phyloP scores from a whole-genome alignment of 2,797 vertebrate genomes.

The Dendrocincla tyrannina region DNA sequence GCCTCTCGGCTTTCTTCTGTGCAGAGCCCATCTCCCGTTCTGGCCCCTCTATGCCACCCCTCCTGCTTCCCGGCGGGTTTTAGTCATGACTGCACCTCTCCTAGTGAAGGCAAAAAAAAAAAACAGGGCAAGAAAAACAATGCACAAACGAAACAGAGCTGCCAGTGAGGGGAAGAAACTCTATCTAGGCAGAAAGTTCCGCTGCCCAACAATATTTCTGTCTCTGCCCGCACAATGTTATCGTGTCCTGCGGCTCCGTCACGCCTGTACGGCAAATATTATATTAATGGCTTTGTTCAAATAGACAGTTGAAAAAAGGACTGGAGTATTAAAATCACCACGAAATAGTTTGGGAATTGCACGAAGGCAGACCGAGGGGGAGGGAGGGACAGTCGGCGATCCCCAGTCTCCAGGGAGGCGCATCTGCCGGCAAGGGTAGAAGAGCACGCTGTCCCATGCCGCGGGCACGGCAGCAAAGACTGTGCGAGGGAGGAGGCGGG shows the following conservation, averaged over 20 bases:
- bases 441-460: neutral
- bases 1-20: neutral
- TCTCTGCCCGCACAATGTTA: slow-evolving; percentile 72
- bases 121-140: neutral
- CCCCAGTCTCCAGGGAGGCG: neutral
- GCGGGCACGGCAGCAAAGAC: neutral
- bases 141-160: neutral
- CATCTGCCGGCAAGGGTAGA: neutral
- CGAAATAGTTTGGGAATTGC: slow-evolving; percentile 23
- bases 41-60: neutral
- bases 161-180: slow-evolving; percentile 1
- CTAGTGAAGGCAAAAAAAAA: neutral
- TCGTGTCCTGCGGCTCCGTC: slow-evolving; percentile 67
- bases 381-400: neutral
- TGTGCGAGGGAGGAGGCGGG: neutral
- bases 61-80: neutral
- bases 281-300: slow-evolving; percentile 67
- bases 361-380: neutral
- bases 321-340: neutral
- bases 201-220: slow-evolving; percentile 60
- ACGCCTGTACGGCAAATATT: slow-evolving; percentile 77
- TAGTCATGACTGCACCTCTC: neutral
- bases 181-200: slow-evolving; percentile 60
- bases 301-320: slow-evolving; percentile 46
- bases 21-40: neutral